Evolutionary conservation across 2,888 invertebrate genomes (phyloP), one percentile per base, ranked within the genome.

Genomic region (Hyppa rectilinea): DNA sequence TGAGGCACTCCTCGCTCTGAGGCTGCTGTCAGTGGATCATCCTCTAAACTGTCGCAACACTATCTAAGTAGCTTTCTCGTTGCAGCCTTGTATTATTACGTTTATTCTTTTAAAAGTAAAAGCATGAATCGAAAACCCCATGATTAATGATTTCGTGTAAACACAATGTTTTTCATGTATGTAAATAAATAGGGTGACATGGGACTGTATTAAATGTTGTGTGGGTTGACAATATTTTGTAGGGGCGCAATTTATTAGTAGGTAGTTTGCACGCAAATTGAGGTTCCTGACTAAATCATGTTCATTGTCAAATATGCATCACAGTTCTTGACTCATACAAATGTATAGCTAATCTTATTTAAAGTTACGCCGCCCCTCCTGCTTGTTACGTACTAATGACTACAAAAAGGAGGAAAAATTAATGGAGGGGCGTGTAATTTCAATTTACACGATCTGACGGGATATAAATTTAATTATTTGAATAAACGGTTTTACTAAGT

Each of bases 61-160:
- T 26, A 40, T 40, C n/a, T 56, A 45, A 36, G 38, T 50, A 23
- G n/a, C 49, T 36, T 50, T 43, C 45, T 52, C n/a, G 17, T 76
- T 29, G 40, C 45, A 69, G 20, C 40, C 47, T 66, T 49, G 9
- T 47, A 26, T 47, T 47, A 26, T 53, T 61, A 47, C 17, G 43
- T 59, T 53, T n/a, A 55, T 29, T 50, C 14, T 20, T 20, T 45
- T 5, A 14, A 29, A 63, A 73, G 29, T 49, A 47, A 67, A 65
- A 66, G 64, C 63, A 68, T 69, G 52, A 40, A 58, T 53, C 12
- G 52, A 55, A 75, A 84, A 83, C 81, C 78, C 82, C 79, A 78
- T 75, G 62, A 67, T 68, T 50, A 68, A 64, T 55, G 63, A 53
- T 29, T 82, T 75, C 58, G 29, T 66, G 59, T 69, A 58, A 66